These are phyloP conservation scores for Caenorhabditis doughertyi DNA, from an alignment of 2,888 invertebrate genomes.

Conservation along the genomic window DNA sequence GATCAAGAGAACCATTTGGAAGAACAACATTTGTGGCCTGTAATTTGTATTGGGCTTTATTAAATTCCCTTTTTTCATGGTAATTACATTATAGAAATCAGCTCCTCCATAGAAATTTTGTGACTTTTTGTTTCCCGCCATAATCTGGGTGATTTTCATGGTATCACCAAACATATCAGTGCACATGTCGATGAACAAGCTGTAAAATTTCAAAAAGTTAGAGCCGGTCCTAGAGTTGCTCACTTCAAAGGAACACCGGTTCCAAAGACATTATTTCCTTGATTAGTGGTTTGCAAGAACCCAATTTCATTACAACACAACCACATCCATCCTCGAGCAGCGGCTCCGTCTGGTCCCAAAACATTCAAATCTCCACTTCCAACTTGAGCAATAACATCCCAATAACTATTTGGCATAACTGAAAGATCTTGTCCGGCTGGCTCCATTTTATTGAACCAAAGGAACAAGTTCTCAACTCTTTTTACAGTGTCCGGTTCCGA, in stretches of 20 bases:
- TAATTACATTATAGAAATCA: conserved; percentile 65
- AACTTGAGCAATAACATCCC: conserved; percentile 56
- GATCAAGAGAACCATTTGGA: conserved; percentile 78
- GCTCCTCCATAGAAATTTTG: conserved; percentile 69
- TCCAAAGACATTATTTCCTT: conserved; percentile 74
- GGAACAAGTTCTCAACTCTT: conserved; percentile 59
- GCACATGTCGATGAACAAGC: conserved; percentile 76
- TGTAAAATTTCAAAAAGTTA: conserved; percentile 47
- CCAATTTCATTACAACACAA: conserved; percentile 79
- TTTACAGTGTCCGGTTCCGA: conserved; percentile 44
- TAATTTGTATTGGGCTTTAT: background rate
- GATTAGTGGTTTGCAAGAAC: conserved; percentile 76
- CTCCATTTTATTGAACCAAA: conserved; percentile 62
- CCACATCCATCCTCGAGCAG: conserved; percentile 77
- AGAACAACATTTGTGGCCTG: conserved; percentile 76
- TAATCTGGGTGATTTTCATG: conserved; percentile 60
- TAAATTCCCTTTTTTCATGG: background rate
- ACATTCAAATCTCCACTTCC: conserved; percentile 49
- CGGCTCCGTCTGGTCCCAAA: conserved; percentile 60
- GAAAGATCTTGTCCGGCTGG: conserved; percentile 39
- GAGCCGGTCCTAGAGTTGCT: no score
- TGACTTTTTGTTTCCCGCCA: conserved; percentile 60
- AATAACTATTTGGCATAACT: conserved; percentile 63
- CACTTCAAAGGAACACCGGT: conserved; percentile 70
- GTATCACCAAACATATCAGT: conserved; percentile 72